phyloP scores from a whole-genome alignment of 2,113 vertebrate genomes.

The Megaceryle maxima region DNA sequence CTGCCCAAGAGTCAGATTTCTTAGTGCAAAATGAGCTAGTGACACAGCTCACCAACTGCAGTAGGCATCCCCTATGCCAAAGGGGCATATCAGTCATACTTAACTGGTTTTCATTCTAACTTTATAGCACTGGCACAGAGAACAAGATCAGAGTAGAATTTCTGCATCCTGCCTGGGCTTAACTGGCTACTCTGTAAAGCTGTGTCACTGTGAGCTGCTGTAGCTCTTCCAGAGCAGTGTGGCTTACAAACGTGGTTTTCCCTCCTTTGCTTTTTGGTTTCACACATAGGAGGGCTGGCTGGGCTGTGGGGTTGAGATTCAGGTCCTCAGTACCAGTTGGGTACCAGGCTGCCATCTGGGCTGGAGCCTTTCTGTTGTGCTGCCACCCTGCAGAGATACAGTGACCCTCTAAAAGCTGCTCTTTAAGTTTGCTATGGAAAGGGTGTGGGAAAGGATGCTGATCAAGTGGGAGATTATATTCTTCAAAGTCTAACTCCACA shows the following conservation, averaged over 20 bases:
- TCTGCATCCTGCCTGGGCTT: not conserved
- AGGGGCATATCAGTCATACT: not conserved
- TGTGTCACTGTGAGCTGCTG: not conserved
- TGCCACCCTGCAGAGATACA: not conserved
- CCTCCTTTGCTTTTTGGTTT: not conserved
- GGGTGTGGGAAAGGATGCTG: not conserved
- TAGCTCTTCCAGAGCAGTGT: not conserved
- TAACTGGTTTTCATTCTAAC: not conserved
- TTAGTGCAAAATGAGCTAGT: not conserved
- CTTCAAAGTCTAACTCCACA: not conserved
- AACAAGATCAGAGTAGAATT: not conserved
- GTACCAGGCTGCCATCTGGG: not conserved
- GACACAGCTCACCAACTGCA: not conserved
- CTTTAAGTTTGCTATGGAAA: not conserved
- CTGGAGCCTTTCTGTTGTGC: not conserved
- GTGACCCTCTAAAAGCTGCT: not conserved
- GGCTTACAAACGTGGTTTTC: not conserved
- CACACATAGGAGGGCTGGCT: fast-evolving
- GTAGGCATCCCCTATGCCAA: not conserved
- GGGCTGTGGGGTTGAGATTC: not conserved
- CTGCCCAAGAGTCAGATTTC: not conserved
- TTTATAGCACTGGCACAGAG: not conserved
- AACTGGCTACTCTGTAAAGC: not conserved
- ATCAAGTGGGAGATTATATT: not conserved
- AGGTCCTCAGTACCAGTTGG: not conserved